These are phyloP conservation scores for Tokudaia tokunoshimensis DNA, from an alignment of 2,797 vertebrate species.

Conservation along the genomic window DNA sequence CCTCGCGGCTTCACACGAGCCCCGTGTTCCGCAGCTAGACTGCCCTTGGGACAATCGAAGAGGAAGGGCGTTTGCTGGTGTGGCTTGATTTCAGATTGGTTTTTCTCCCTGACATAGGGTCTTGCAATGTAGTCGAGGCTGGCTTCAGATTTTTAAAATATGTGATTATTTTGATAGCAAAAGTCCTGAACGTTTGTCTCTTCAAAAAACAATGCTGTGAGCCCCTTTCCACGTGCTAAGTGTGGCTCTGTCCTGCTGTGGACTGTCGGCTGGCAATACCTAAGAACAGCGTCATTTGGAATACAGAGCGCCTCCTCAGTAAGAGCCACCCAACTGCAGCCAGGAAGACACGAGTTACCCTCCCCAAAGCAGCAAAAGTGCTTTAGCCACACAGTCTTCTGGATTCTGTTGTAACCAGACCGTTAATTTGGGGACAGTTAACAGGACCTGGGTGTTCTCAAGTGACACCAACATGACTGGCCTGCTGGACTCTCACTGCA, in stretches of 20 bases:
- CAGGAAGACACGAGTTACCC: neutral
- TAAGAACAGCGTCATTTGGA: neutral
- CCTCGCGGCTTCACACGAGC: neutral
- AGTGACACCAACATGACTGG: neutral
- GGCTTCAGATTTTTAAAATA: neutral
- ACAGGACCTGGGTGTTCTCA: neutral
- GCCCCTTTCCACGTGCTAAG: neutral
- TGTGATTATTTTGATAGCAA: neutral
- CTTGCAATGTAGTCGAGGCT: neutral
- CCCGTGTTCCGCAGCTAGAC: neutral
- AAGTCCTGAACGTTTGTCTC: neutral
- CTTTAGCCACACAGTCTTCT: neutral
- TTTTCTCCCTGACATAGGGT: neutral
- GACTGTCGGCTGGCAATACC: neutral
- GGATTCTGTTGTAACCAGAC: neutral
- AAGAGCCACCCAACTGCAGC: neutral
- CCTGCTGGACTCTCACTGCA: neutral
- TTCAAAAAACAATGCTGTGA: constrained; percentile 25
- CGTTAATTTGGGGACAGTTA: neutral
- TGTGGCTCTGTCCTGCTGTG: neutral
- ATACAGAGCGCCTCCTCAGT: neutral
- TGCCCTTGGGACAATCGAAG: neutral
- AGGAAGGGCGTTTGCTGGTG: neutral
- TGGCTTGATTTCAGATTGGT: constrained; percentile 41
- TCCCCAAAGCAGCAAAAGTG: neutral